Evolutionary conservation across 2,797 vertebrate species (phyloP), one percentile per base, ranked within the genome.

Genomic region (Enteromius thamalakanensis): DNA sequence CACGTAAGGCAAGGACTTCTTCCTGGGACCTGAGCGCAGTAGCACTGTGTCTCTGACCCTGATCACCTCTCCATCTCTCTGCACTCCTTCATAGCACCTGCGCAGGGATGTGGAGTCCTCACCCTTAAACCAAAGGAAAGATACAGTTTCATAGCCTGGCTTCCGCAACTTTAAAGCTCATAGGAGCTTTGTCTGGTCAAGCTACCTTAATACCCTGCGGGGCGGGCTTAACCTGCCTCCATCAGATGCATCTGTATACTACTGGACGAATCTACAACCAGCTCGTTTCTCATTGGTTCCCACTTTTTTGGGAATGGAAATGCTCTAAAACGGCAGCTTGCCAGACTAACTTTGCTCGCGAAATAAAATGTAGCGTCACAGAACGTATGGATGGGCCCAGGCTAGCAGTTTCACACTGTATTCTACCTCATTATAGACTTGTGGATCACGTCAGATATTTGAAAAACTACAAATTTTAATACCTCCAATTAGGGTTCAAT

Each of bases 1-100:
- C 86, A 99, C 97, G 0, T 97, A 99, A 58, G 98, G 98, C 91
- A 99, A 96, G 17, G 97, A 96, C 29, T 99, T 99, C 94, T 99
- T 99, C 76, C 96, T 95, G 11, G 97, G 97, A 82, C 98, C 98
- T 0, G 98, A 99, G 87, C 97, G 98, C 81, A 99, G 93, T 79
- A 99, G 95, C 87, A 99, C 98, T 0, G 97, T 97, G 88, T 99
- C 98, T 84, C 98, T 95, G 85, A 99, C 97, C 75, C 94, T 94
- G 91, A 99, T 98, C 80, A 97, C 94, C 79, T 99, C 98, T 75
- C 96, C 94, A 0, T 97, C 97, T 85, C 98, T 94, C 91, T 96
- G 96, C 90, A 99, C 97, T 0, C 96, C 97, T 91, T 98, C 96
- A 83, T 96, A 99, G 92, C 98, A 99, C 92, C 96, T 96, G 85